phyloP scores from a whole-genome alignment of 2,888 invertebrate genomes.

The Monopis laevigella region DNA sequence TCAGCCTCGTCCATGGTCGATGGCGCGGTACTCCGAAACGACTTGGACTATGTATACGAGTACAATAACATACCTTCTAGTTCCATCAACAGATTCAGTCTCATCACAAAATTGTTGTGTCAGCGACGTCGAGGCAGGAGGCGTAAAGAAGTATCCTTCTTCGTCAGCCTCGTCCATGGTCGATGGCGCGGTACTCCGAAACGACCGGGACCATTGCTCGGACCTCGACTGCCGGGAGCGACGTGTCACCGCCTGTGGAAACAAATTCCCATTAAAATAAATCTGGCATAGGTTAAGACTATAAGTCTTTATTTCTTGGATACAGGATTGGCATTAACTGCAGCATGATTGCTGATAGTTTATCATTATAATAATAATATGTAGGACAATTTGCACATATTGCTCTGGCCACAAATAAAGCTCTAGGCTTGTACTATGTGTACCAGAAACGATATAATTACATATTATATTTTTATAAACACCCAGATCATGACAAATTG shows the following conservation, averaged over 20 bases:
- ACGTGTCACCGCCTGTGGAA: conserved; percentile 67
- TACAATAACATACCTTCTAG: conserved; percentile 62
- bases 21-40: conserved; percentile 71
- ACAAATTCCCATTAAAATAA: no score
- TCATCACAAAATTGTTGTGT: conserved; percentile 66
- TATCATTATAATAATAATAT: no score
- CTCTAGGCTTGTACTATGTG: no score
- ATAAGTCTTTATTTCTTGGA: no score
- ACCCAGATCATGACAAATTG: no score
- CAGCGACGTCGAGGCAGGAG: conserved; percentile 38
- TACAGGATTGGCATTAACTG: no score
- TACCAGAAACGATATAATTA: no score
- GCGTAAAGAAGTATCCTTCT: conserved; percentile 52
- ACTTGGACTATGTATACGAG: conserved; percentile 78
- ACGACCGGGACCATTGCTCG: conserved; percentile 76
- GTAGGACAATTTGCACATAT: no score
- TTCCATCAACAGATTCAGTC: conserved; percentile 42
- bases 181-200: conserved; percentile 66
- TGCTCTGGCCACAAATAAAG: no score
- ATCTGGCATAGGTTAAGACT: no score
- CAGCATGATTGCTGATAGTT: no score
- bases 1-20: conserved; percentile 38
- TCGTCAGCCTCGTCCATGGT: conserved; percentile 38
- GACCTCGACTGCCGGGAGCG: conserved; percentile 66
- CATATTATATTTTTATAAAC: no score